Conservation (phyloP, 2,888 invertebrate species). For the Eristalis pertinax region DNA sequence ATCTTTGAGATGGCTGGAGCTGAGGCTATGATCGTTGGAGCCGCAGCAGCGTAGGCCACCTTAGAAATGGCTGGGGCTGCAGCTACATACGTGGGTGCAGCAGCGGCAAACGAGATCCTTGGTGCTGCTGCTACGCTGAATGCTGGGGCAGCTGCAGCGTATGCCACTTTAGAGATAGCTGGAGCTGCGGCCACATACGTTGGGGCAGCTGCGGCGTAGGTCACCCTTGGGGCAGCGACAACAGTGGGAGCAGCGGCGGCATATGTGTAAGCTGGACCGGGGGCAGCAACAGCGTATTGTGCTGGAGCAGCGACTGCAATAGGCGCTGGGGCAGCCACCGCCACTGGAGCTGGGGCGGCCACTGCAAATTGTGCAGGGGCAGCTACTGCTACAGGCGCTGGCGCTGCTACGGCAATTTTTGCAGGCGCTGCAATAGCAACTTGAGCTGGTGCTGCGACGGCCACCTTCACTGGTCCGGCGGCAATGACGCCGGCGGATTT, state of each 20-base stretch:
- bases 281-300: constrained; percentile 63
- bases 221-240: constrained; percentile 72
- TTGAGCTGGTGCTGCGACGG: constrained; percentile 43
- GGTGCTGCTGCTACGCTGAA: constrained; percentile 53
- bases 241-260: constrained; percentile 73
- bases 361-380: constrained; percentile 66
- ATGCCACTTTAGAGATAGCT: constrained; percentile 69
- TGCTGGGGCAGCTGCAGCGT: constrained; percentile 74
- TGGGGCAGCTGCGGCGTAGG: constrained; percentile 74
- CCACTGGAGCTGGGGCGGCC: constrained; percentile 76
- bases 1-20: constrained; percentile 64
- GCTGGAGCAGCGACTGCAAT: constrained; percentile 38
- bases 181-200: constrained; percentile 73
- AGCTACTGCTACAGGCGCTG: constrained; percentile 63
- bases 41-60: constrained; percentile 76
- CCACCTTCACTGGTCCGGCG: constrained; percentile 72
- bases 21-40: constrained; percentile 48
- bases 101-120: constrained; percentile 74
- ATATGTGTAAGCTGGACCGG: constrained; percentile 44
- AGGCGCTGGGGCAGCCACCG: constrained; percentile 75
- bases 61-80: constrained; percentile 76
- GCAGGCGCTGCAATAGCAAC: constrained; percentile 48
- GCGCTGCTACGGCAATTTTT: constrained; percentile 66
- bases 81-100: constrained; percentile 70
- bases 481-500: constrained; percentile 78